Evolutionary conservation across 2,113 vertebrate genomes (phyloP), one percentile per base, ranked within the genome.

Genomic region (Girardinichthys multiradiatus): DNA sequence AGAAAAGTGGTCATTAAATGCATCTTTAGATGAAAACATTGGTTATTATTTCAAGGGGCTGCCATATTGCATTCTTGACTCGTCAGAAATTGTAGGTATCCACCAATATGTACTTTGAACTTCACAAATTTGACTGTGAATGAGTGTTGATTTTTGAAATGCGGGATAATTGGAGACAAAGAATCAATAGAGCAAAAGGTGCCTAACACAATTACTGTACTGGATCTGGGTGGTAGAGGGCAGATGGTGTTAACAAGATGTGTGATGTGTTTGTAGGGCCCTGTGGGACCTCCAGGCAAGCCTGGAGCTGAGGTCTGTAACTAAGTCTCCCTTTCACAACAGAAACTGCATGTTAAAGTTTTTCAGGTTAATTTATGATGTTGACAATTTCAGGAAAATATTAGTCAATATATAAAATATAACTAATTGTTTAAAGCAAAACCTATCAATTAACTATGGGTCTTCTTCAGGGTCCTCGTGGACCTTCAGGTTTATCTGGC

Each of bases 281-380:
- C 93, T 62, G 63, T 83, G 91, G 98, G 98, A 93, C 92, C 93
- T 63, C 45, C 92, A 33, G 98, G 98, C 83, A 95, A 95, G 76
- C 86, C 95, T 70, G 98, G 98, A 89, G 72, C 95, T 63, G 95
- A 97, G 96, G 98, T 99, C 93, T 83, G 78, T 77, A 14, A 45
- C 84, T 76, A 68, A 66, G 57, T 37, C 9, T 64, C 28, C 45
- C 69, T 48, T 74, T 71, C 26, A 68, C 60, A 83, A 77, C 68
- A 65, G 39, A 82, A 74, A 72, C 54, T 61, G 60, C 33, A 74
- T 63, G 35, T 61, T 15, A 54, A 39, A 45, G 66, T 68, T 70
- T 71, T 74, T 27, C 1, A 51, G 29, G 30, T 68, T 74, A 19
- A 37, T 6, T 58, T 35, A 17, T 57, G 70, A 27, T 39, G n/a